phyloP scores from a whole-genome alignment of 2,113 vertebrate species.

The Lampris incognitus region DNA sequence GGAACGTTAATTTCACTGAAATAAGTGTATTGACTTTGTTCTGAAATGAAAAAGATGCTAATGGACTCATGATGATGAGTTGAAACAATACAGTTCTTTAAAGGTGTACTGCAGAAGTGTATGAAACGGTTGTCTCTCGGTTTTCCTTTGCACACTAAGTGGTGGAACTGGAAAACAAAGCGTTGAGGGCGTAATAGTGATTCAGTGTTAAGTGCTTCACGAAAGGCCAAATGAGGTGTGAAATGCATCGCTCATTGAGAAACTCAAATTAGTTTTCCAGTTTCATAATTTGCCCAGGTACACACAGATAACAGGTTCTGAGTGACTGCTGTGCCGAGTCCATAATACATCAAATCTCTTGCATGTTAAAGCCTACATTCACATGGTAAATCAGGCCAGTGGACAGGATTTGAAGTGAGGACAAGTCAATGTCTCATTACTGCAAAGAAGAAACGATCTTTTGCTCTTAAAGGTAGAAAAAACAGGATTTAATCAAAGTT shows the following conservation, averaged over 20 bases:
- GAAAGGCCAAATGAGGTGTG: slow-evolving; percentile 64
- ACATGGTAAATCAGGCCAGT: not conserved
- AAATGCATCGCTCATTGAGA: slow-evolving; percentile 56
- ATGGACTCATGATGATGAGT: not conserved
- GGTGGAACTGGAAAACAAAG: slow-evolving; percentile 49
- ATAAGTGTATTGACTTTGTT: not conserved
- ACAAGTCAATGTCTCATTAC: slow-evolving; percentile 15
- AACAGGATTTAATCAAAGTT: slow-evolving; percentile 41
- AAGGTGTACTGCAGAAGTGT: slow-evolving; percentile 1
- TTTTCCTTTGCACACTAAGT: slow-evolving; percentile 2
- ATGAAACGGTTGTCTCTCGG: slow-evolving; percentile 8
- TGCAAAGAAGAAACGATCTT: slow-evolving; percentile 29
- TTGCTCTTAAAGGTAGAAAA: slow-evolving; percentile 18
- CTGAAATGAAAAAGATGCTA: not conserved
- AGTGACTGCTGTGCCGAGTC: slow-evolving; percentile 8
- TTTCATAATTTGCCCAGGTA: slow-evolving; percentile 60
- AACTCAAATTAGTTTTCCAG: slow-evolving; percentile 62
- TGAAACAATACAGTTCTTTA: slow-evolving; percentile 5
- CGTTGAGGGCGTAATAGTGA: slow-evolving; percentile 34
- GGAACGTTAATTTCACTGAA: not conserved
- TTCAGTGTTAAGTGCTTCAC: slow-evolving; percentile 55
- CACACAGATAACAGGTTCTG: slow-evolving; percentile 44
- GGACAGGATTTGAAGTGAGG: not conserved
- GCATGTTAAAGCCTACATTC: not conserved
- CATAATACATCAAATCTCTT: slow-evolving; percentile 29